These are phyloP conservation scores for Graphium colonna DNA, from an alignment of 2,888 invertebrate genomes.

Conservation along the genomic window DNA sequence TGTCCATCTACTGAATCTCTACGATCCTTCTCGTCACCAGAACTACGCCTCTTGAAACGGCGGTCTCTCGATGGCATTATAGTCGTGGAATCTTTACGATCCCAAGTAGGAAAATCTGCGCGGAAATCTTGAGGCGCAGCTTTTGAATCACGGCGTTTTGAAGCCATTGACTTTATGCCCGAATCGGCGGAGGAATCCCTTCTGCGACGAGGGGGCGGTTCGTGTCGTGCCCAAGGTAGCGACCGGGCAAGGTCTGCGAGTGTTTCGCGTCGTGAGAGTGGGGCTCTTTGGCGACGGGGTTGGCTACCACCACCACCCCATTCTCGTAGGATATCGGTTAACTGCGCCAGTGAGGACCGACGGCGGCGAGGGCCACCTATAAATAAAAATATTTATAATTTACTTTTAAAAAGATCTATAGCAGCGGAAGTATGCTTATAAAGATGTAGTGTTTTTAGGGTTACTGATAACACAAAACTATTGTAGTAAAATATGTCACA, in stretches of 20 bases:
- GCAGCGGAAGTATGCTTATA: no score
- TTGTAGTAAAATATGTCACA: no score
- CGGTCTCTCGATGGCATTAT: constrained; percentile 66
- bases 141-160: constrained; percentile 86
- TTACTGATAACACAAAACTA: no score
- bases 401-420: not conserved
- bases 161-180: constrained; percentile 87
- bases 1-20: constrained; percentile 85
- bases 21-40: constrained; percentile 81
- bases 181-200: constrained; percentile 94
- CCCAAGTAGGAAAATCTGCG: constrained; percentile 85
- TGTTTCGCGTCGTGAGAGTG: constrained; percentile 91
- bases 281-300: constrained; percentile 80
- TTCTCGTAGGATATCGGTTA: constrained; percentile 92
- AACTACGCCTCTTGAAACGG: constrained; percentile 80
- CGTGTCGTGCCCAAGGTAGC: constrained; percentile 87
- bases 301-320: constrained; percentile 86
- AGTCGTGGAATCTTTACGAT: constrained; percentile 83
- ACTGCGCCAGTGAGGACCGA: constrained; percentile 91
- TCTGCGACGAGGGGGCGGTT: constrained; percentile 84
- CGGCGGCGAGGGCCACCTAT: constrained; percentile 84
- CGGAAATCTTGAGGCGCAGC: constrained; percentile 83
- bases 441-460: no score
- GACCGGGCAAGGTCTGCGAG: constrained; percentile 92
- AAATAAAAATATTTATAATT: constrained; percentile 16